Evolutionary conservation across 1,140 invertebrate genomes (phyloP).

Genomic region (Leptonema lineaticorne): DNA sequence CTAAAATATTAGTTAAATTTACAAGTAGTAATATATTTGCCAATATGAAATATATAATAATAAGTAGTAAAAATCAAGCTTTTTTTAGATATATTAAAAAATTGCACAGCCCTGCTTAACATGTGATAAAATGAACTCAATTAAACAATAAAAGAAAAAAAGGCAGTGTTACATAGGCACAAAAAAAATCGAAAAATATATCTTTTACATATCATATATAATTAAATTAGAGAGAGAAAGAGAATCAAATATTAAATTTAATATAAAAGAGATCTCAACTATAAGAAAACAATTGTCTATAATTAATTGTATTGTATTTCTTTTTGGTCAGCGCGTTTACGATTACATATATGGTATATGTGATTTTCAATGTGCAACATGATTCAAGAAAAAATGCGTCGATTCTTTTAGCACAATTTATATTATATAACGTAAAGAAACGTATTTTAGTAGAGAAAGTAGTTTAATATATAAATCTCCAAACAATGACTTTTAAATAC

Average conservation of each 20-base stretch:
- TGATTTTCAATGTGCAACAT: too few relatives aligned
- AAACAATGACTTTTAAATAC: too few relatives aligned
- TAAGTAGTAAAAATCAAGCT: neutral
- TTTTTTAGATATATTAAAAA: neutral
- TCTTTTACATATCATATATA: neutral
- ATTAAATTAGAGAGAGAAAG: neutral
- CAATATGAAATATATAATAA: neutral
- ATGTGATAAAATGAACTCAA: neutral
- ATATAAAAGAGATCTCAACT: too few relatives aligned
- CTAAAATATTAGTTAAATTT: too few relatives aligned
- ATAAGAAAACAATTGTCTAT: neutral
- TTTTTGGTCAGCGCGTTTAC: too few relatives aligned
- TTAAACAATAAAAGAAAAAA: too few relatives aligned
- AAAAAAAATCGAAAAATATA: neutral
- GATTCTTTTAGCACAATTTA: too few relatives aligned
- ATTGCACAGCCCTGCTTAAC: conserved; percentile 17
- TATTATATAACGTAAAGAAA: too few relatives aligned
- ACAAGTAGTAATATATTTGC: neutral
- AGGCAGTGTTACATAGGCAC: neutral
- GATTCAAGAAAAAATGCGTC: too few relatives aligned
- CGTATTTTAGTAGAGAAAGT: too few relatives aligned
- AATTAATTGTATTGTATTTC: neutral
- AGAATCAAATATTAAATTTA: neutral
- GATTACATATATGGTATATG: too few relatives aligned
- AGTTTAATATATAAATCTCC: too few relatives aligned